Conservation (phyloP, 2,113 vertebrate species). For the Myotis brandtii region DNA sequence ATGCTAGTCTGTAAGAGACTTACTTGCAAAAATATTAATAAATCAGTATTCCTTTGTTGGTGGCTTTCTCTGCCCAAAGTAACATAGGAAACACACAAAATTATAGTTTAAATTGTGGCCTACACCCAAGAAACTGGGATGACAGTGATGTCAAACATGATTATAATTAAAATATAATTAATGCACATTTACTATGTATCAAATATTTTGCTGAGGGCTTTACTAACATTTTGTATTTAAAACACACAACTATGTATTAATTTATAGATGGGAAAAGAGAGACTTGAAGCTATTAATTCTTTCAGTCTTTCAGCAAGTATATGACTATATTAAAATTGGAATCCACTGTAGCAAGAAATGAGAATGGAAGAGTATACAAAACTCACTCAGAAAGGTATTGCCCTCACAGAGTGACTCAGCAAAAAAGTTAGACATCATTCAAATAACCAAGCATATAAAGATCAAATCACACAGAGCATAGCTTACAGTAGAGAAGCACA, state of each 20-base stretch:
- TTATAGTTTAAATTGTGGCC: not conserved
- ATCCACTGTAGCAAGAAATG: not conserved
- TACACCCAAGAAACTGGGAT: not conserved
- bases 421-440: not conserved
- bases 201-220: not conserved
- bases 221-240: constrained; percentile 31
- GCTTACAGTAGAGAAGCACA: not conserved
- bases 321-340: not conserved
- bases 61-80: not conserved
- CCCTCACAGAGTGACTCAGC: not conserved
- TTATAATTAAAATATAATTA: constrained; percentile 11
- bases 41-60: not conserved
- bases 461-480: not conserved
- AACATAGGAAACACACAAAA: not conserved
- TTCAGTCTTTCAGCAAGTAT: not conserved
- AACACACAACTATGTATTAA: not conserved
- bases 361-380: not conserved
- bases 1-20: not conserved
- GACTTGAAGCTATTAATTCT: not conserved
- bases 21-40: not conserved
- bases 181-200: not conserved
- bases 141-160: not conserved
- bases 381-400: not conserved
- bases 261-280: not conserved
- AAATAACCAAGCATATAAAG: not conserved